A percentile compares a stretch with the other conserved stretches of the same genome.
phyloP scores from a whole-genome alignment of 2,113 vertebrate species.

The Sphyrna mokarran region DNA sequence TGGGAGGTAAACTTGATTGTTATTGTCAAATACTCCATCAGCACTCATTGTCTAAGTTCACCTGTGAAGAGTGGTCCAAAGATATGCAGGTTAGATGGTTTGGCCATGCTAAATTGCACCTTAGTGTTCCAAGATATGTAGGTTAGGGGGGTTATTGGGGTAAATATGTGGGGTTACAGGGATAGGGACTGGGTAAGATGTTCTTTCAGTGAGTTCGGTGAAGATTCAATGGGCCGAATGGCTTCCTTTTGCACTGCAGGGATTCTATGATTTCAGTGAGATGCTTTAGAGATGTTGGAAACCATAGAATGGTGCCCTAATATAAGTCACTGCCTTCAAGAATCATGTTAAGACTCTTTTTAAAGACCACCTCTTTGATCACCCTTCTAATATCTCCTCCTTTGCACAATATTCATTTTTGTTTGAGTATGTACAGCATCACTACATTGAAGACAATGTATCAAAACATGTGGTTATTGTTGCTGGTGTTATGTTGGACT shows the following conservation, averaged over 20 bases:
- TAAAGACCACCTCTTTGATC: background rate
- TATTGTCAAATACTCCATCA: background rate
- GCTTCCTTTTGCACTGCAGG: too few relatives aligned
- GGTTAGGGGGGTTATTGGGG: too few relatives aligned
- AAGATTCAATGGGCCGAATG: too few relatives aligned
- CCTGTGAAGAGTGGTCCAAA: background rate
- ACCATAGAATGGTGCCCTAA: background rate
- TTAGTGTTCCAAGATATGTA: too few relatives aligned
- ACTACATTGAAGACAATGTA: background rate
- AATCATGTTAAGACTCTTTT: background rate
- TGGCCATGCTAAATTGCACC: too few relatives aligned
- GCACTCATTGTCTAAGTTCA: background rate
- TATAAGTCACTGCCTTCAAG: background rate
- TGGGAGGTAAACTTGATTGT: background rate
- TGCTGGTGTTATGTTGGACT: background rate
- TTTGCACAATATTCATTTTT: background rate
- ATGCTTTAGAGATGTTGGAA: background rate
- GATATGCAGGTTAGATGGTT: too few relatives aligned
- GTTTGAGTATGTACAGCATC: background rate
- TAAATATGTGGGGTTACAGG: too few relatives aligned
- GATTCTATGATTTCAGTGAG: background rate
- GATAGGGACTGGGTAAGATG: too few relatives aligned
- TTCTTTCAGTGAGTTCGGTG: too few relatives aligned
- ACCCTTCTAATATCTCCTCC: background rate
- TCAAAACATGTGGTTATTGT: background rate